phyloP scores from a whole-genome alignment of 2,113 vertebrate species.

The Ifrita kowaldi region DNA sequence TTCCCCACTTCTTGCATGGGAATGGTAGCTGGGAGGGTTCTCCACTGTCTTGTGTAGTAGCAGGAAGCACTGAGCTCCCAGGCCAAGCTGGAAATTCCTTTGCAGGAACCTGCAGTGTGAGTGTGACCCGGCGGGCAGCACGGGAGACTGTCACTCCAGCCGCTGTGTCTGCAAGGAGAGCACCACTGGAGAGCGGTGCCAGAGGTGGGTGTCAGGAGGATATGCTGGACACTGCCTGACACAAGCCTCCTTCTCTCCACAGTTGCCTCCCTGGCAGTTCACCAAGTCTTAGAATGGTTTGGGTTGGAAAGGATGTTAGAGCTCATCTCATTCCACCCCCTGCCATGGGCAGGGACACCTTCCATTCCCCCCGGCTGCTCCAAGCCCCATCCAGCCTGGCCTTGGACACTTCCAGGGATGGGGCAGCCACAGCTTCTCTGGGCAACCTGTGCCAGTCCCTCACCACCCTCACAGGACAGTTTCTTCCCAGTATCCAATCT shows the following conservation, averaged over 20 bases:
- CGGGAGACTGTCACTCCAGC: constrained; percentile 37
- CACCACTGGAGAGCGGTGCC: constrained; percentile 61
- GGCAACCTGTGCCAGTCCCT: neutral
- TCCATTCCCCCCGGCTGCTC: fast-evolving
- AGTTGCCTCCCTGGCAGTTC: too few species aligned
- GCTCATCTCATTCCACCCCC: neutral
- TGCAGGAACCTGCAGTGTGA: constrained; percentile 64
- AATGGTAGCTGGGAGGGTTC: neutral
- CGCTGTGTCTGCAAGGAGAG: constrained; percentile 72
- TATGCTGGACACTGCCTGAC: neutral
- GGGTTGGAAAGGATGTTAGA: neutral
- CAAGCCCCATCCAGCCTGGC: neutral
- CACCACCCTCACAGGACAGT: neutral
- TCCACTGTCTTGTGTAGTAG: neutral
- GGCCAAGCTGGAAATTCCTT: neutral
- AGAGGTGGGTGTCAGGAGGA: constrained; percentile 63
- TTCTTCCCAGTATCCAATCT: neutral
- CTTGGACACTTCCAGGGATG: neutral
- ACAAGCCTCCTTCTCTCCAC: neutral
- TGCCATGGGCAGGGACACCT: neutral
- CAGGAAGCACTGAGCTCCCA: neutral
- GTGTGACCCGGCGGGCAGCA: constrained; percentile 69
- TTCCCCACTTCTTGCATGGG: neutral
- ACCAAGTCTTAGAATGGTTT: neutral
- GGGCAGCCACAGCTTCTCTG: neutral